Evolutionary conservation across 1,140 invertebrate genomes (phyloP).

Genomic region (Carposina sasakii): DNA sequence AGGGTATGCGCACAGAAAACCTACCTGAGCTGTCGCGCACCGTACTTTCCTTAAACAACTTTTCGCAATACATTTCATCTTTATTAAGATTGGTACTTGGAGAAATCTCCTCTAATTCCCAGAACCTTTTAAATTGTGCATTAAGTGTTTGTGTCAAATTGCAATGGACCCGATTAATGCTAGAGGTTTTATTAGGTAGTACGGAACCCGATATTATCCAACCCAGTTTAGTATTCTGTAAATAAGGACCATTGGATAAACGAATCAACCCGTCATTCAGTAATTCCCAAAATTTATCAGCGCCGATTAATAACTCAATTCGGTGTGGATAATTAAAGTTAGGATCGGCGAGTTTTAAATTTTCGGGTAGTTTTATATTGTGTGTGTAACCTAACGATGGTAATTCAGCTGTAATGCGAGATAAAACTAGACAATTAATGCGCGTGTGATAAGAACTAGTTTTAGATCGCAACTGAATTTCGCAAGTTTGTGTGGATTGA

Average conservation of each 20-base stretch:
- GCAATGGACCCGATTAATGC: too few relatives aligned
- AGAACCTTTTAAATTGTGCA: too few relatives aligned
- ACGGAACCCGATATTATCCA: neutral
- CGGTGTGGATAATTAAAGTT: neutral
- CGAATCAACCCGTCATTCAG: neutral
- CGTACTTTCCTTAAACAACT: too few relatives aligned
- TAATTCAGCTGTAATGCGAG: neutral
- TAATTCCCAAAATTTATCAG: neutral
- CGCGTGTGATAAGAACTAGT: neutral
- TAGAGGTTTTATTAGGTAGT: too few relatives aligned
- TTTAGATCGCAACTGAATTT: neutral
- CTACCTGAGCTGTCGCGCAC: too few relatives aligned
- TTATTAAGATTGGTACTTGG: too few relatives aligned
- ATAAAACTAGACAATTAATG: neutral
- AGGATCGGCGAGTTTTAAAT: neutral
- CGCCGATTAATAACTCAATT: neutral
- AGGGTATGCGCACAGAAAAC: too few relatives aligned
- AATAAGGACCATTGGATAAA: neutral
- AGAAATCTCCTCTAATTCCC: too few relatives aligned
- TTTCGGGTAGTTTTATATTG: constrained; percentile 2
- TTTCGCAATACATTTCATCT: too few relatives aligned
- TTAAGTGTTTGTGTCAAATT: too few relatives aligned
- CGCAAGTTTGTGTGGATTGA: neutral
- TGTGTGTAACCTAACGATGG: neutral
- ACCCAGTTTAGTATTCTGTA: neutral